These are phyloP conservation scores for Myodes glareolus DNA, from an alignment of 2,113 vertebrate genomes.

Conservation along the genomic window DNA sequence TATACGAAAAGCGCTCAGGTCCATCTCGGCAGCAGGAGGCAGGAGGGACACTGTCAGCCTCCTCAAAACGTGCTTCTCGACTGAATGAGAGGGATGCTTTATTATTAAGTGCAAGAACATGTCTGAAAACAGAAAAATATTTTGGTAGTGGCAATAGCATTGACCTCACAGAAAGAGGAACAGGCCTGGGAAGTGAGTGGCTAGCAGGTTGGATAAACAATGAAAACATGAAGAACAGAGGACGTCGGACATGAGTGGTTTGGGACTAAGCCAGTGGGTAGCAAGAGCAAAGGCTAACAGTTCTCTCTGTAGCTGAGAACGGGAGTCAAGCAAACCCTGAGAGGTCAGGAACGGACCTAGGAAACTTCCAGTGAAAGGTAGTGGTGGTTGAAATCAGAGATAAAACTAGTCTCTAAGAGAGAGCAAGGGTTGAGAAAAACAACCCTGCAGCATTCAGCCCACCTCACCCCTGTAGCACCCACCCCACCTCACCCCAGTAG, in stretches of 20 bases:
- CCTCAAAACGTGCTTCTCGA: not conserved
- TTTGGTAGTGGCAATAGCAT: not conserved
- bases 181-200: not conserved
- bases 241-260: not conserved
- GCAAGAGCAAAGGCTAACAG: not conserved
- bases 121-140: not conserved
- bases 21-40: not conserved
- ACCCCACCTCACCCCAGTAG: no score
- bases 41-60: not conserved
- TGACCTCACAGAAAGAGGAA: not conserved
- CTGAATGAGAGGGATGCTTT: not conserved
- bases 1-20: not conserved
- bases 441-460: not conserved
- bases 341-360: not conserved
- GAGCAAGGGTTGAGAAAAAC: not conserved
- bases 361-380: not conserved
- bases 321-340: not conserved
- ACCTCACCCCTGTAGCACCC: not conserved
- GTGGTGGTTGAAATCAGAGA: not conserved
- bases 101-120: not conserved
- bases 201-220: not conserved
- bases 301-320: not conserved
- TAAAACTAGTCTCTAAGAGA: not conserved
- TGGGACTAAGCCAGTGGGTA: not conserved
- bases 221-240: not conserved